Percentiles rank a stretch among this genome's conserved stretches.
phyloP scores from a whole-genome alignment of 1,140 invertebrate genomes.

The Euwallacea fornicatus region DNA sequence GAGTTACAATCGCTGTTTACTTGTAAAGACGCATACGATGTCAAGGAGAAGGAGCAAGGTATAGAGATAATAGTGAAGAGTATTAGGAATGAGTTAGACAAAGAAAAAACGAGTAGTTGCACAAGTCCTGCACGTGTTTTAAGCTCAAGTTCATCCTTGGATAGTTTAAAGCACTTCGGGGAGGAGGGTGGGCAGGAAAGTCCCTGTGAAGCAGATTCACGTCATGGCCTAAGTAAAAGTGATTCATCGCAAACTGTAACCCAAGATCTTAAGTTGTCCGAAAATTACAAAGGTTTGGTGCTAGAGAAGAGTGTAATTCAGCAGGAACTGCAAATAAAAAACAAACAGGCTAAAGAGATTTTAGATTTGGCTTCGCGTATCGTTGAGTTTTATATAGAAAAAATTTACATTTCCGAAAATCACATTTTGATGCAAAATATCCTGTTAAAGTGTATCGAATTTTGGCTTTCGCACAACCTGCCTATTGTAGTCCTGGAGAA shows the following conservation, averaged over 20 bases:
- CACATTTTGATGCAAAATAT: slow-evolving; percentile 54
- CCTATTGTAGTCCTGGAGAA: slow-evolving; percentile 54
- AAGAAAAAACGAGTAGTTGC: slow-evolving; percentile 37
- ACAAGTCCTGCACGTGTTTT: slow-evolving; percentile 48
- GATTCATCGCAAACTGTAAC: slow-evolving; percentile 35
- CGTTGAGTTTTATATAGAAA: slow-evolving; percentile 51
- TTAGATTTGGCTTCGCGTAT: slow-evolving; percentile 47
- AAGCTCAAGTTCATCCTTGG: slow-evolving; percentile 50
- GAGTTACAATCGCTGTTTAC: slow-evolving; percentile 41
- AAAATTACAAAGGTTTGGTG: slow-evolving; percentile 31
- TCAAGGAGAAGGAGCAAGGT: slow-evolving; percentile 41
- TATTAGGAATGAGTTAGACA: slow-evolving; percentile 45
- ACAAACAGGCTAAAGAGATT: slow-evolving; percentile 44
- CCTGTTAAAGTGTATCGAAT: slow-evolving; percentile 54
- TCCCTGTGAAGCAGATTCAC: slow-evolving; percentile 50
- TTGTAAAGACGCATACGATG: slow-evolving; percentile 38
- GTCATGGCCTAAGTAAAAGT: slow-evolving; percentile 47
- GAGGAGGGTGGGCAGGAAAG: slow-evolving; percentile 52
- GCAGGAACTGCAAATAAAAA: slow-evolving; percentile 44
- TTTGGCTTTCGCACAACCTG: slow-evolving; percentile 54
- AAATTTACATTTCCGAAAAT: slow-evolving; percentile 51
- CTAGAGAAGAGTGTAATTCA: slow-evolving; percentile 31
- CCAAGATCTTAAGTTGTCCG: slow-evolving; percentile 7
- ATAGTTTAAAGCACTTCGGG: slow-evolving; percentile 51
- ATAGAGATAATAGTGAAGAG: slow-evolving; percentile 44